Evolutionary conservation across 1,140 invertebrate species (phyloP), one percentile per base, ranked within the genome.

Genomic region (Lepidurus arcticus): DNA sequence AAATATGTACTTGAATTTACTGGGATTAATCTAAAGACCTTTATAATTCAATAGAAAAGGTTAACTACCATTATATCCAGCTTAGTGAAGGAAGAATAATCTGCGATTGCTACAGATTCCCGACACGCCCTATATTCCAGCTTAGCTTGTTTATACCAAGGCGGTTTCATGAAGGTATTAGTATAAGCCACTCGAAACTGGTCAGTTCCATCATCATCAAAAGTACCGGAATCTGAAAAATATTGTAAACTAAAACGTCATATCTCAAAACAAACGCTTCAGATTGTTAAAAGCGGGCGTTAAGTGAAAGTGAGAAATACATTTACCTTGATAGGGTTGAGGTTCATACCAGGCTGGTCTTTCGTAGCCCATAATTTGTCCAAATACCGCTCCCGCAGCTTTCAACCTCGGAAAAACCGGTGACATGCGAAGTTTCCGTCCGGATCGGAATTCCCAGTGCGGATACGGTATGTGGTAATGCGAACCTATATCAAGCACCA

Each of bases 81-180:
- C 87, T 99, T 99, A 1, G 96, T 95, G 84, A 99, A 99, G 0
- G 96, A 98, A 9, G 96, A 98, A 87, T 99, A 98, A 86, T 99
- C 98, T 79, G 96, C 93, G 1, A 99, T 85, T 45, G 95, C 96
- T 78, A 98, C 92, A 34, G 91, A 89, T 88, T 99, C 96, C 81
- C 97, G 88, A 83, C 97, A 99, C 1, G 95, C 94, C 82, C 91
- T 91, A 85, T 99, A 99, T 85, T 99, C 98, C 13, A 89, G 85
- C 76, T 91, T 90, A 7, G 98, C 94, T 80, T 89, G 87, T 80
- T 96, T 91, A 86, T 98, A 98, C 95, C 97, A 99, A 2, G 88
- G 89, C 8, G 98, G 97, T 84, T 98, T 98, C 44, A 86, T 85
- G 82, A 86, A 86, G 5, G 85, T 83, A 78, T 80, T 79, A 76